A percentile compares a stretch with the other conserved stretches of the same genome.
These are phyloP conservation scores for Bufotes viridis DNA, from an alignment of 2,797 vertebrate genomes.

Conservation along the genomic window DNA sequence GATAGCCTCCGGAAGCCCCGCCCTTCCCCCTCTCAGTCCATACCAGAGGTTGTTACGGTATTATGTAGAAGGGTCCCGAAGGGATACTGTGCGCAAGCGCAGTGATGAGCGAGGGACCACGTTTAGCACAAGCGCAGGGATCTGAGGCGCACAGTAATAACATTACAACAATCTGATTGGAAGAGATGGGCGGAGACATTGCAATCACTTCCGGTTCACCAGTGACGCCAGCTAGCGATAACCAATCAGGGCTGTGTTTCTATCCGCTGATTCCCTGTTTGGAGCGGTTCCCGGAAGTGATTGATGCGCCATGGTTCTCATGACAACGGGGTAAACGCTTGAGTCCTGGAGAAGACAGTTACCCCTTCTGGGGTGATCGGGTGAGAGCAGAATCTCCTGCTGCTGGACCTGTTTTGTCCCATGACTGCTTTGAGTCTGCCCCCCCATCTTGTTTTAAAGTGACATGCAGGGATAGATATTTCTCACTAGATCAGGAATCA, in stretches of 20 bases:
- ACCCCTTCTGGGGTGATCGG: not conserved
- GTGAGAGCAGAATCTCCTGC: not conserved
- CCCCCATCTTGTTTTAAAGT: too few relatives aligned
- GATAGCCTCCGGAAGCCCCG: not conserved
- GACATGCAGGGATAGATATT: too few relatives aligned
- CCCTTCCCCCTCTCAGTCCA: not conserved
- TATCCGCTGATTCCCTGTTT: too few relatives aligned
- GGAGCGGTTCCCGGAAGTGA: not conserved
- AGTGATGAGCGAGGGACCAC: not conserved
- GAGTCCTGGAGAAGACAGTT: not conserved
- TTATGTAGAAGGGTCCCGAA: not conserved
- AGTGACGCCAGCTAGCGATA: not conserved
- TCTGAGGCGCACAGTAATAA: not conserved
- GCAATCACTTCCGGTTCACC: not conserved
- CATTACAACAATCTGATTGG: not conserved
- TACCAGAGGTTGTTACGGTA: not conserved
- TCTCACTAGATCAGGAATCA: too few relatives aligned
- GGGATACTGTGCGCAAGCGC: not conserved
- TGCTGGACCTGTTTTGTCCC: not conserved
- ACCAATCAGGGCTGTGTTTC: not conserved
- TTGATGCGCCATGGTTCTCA: not conserved
- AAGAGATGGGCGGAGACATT: not conserved
- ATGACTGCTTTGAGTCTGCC: not conserved
- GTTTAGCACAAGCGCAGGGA: not conserved
- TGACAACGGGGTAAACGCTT: not conserved